phyloP scores from a whole-genome alignment of 2,888 invertebrate genomes.

The Sceliomorpha sp. region DNA sequence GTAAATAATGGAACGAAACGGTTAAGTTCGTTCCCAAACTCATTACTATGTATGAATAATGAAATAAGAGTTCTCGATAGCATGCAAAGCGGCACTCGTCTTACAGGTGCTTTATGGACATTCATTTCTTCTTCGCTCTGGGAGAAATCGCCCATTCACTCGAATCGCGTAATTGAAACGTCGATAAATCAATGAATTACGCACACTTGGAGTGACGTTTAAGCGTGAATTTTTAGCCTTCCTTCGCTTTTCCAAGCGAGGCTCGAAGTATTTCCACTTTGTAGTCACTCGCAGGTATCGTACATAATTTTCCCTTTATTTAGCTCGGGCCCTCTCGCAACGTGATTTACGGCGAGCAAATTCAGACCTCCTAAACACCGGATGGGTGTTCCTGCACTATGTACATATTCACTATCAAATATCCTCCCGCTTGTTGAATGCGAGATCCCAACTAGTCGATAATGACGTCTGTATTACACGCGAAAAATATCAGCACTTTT shows the following conservation, averaged over 20 bases:
- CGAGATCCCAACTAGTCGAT: constrained; percentile 32
- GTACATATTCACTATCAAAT: constrained; percentile 52
- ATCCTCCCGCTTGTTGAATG: constrained; percentile 40
- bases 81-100: background rate
- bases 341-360: constrained; percentile 60
- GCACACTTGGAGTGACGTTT: constrained; percentile 3
- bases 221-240: too few relatives aligned
- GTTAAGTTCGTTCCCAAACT: constrained; percentile 10
- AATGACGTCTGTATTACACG: constrained; percentile 14
- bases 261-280: constrained; percentile 32
- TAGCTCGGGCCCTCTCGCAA: constrained; percentile 55
- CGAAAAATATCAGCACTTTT: too few relatives aligned
- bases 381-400: constrained; percentile 51
- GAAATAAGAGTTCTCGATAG: background rate
- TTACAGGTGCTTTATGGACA: too few relatives aligned
- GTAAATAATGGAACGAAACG: too few relatives aligned
- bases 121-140: too few relatives aligned
- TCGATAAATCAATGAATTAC: constrained; percentile 14
- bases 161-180: constrained; percentile 15
- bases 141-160: too few relatives aligned
- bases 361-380: constrained; percentile 56
- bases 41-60: background rate
- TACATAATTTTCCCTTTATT: constrained; percentile 66
- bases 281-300: constrained; percentile 52
- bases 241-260: too few relatives aligned